Evolutionary conservation across 2,113 vertebrate genomes (phyloP).

Genomic region (Mionectes macconnelli): DNA sequence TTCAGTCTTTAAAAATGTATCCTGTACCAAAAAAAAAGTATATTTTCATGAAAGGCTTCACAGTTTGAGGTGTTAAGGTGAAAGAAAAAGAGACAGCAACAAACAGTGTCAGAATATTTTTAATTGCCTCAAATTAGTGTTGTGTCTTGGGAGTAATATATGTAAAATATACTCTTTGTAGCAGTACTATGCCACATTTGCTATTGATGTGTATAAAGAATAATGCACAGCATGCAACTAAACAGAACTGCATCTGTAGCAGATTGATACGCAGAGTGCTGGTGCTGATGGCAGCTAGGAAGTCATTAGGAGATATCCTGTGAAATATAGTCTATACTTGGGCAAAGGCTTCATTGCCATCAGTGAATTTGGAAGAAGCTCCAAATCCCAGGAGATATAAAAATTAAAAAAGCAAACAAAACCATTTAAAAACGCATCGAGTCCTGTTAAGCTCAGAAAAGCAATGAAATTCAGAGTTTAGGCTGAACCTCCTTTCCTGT

Average conservation of each 20-base stretch:
- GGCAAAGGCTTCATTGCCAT: background rate
- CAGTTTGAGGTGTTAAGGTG: background rate
- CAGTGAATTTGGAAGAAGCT: background rate
- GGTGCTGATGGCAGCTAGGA: background rate
- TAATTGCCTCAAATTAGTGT: background rate
- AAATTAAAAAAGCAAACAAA: background rate
- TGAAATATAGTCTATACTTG: background rate
- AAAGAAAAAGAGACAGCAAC: background rate
- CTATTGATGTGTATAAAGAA: background rate
- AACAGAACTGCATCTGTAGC: background rate
- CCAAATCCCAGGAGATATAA: background rate
- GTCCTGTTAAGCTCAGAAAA: background rate
- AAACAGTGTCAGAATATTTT: slow-evolving; percentile 8
- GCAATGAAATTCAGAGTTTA: background rate
- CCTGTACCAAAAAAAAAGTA: background rate
- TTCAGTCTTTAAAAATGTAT: background rate
- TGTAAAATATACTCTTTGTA: background rate
- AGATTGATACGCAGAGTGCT: background rate
- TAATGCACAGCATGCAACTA: background rate
- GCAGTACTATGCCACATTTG: background rate
- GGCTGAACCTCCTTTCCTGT: background rate
- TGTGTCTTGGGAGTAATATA: background rate
- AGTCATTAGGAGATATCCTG: rapidly evolving
- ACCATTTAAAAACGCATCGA: background rate
- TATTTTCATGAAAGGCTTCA: background rate